Percentiles rank a stretch among this genome's conserved stretches.
phyloP scores from a whole-genome alignment of 2,113 vertebrate species.

The Craseonycteris thonglongyai region DNA sequence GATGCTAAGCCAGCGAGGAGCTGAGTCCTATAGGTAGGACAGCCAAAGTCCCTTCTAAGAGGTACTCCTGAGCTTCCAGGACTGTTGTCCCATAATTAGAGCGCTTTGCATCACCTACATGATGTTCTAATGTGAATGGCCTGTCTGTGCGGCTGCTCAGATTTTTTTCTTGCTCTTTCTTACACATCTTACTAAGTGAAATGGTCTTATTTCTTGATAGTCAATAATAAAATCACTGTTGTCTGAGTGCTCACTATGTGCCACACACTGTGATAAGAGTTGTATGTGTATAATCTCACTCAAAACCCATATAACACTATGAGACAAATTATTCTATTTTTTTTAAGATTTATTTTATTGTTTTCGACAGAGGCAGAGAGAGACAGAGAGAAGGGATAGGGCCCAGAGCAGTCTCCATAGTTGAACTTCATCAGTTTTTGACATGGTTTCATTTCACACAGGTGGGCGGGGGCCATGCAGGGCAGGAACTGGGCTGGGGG shows the following conservation, averaged over 20 bases:
- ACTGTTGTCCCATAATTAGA: not conserved
- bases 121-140: not conserved
- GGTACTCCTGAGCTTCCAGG: not conserved
- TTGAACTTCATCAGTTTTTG: too few relatives aligned
- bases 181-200: not conserved
- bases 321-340: too few relatives aligned
- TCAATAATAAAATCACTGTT: not conserved
- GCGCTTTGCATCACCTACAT: not conserved
- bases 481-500: too few relatives aligned
- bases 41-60: not conserved
- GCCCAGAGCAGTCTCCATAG: too few relatives aligned
- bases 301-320: not conserved
- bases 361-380: too few relatives aligned
- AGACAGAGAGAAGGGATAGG: too few relatives aligned
- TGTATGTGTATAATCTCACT: not conserved
- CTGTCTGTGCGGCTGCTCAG: not conserved
- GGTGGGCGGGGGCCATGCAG: too few relatives aligned
- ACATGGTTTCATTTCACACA: too few relatives aligned
- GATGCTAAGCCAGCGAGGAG: too few relatives aligned
- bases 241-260: not conserved
- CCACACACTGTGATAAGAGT: not conserved
- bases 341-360: too few relatives aligned
- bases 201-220: not conserved
- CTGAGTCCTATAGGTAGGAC: not conserved
- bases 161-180: not conserved